A percentile compares a stretch with the other conserved stretches of the same genome.
Conservation (phyloP, 2,888 invertebrate species). For the Drosophila anceps region DNA sequence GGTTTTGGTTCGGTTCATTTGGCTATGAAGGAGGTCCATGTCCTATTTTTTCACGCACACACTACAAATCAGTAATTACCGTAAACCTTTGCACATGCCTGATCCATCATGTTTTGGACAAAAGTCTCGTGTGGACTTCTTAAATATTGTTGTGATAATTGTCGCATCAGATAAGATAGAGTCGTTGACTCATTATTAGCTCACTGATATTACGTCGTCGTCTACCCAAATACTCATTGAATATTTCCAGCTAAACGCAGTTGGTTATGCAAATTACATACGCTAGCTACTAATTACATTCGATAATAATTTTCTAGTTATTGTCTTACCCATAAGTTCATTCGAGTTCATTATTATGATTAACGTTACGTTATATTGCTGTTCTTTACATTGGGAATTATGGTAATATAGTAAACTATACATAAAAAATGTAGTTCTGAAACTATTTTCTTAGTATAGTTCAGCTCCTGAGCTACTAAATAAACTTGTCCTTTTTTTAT, state of each 20-base stretch:
- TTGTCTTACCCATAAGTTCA: neutral
- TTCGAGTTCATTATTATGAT: neutral
- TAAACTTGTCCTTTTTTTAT: neutral
- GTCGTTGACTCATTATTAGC: conserved; percentile 6
- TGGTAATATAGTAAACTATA: neutral
- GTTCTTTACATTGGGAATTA: neutral
- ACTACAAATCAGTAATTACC: conserved; percentile 34
- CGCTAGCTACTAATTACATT: conserved; percentile 13
- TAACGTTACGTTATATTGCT: neutral
- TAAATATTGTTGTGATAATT: neutral
- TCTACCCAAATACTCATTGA: neutral
- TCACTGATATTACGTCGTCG: conserved; percentile 2
- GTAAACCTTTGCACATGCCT: neutral
- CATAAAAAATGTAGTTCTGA: neutral
- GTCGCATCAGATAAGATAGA: conserved; percentile 17
- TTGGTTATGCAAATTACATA: conserved; percentile 3
- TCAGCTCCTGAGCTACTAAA: neutral
- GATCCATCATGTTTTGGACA: neutral
- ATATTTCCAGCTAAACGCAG: neutral
- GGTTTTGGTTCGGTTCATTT: conserved; percentile 52
- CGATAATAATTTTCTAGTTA: neutral
- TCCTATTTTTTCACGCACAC: neutral
- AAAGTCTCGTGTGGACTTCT: neutral
- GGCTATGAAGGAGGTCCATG: neutral
- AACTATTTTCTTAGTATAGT: neutral